Evolutionary conservation across 1,140 invertebrate species (phyloP).

Genomic region (Megathymus violae): DNA sequence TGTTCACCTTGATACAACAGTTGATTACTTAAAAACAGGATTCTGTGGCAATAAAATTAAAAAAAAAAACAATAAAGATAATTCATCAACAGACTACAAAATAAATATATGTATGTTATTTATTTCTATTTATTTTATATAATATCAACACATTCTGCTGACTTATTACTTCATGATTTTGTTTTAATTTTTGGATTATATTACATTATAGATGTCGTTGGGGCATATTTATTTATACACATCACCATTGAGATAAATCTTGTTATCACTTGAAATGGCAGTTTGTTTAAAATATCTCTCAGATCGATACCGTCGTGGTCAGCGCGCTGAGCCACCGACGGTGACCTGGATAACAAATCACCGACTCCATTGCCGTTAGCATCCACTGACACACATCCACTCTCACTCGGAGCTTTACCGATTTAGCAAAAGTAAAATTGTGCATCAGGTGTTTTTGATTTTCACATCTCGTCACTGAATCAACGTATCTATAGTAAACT

Average conservation of each 20-base stretch:
- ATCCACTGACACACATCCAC: slow-evolving; percentile 67
- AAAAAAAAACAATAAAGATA: too few species aligned
- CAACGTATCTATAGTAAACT: too few species aligned
- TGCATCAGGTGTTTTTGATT: slow-evolving; percentile 22
- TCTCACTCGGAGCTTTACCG: slow-evolving; percentile 56
- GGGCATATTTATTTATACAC: too few species aligned
- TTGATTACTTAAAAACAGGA: neutral
- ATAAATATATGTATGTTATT: too few species aligned
- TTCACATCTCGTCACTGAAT: too few species aligned
- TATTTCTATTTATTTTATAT: too few species aligned
- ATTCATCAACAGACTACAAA: too few species aligned
- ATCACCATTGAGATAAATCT: too few species aligned
- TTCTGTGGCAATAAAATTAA: neutral
- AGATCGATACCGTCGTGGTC: slow-evolving; percentile 49
- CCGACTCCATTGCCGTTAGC: slow-evolving; percentile 50
- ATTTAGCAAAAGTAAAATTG: slow-evolving; percentile 36
- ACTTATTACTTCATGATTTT: too few species aligned
- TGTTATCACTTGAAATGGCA: too few species aligned
- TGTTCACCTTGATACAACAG: slow-evolving; percentile 49
- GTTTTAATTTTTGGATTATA: too few species aligned
- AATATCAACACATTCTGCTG: too few species aligned
- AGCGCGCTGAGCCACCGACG: slow-evolving; percentile 39
- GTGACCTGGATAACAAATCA: slow-evolving; percentile 71
- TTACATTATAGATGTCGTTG: neutral
- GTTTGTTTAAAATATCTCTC: slow-evolving; percentile 4